Base-by-base conservation (phyloP, 2,113 vertebrate species). In the Amphiprion percula region DNA sequence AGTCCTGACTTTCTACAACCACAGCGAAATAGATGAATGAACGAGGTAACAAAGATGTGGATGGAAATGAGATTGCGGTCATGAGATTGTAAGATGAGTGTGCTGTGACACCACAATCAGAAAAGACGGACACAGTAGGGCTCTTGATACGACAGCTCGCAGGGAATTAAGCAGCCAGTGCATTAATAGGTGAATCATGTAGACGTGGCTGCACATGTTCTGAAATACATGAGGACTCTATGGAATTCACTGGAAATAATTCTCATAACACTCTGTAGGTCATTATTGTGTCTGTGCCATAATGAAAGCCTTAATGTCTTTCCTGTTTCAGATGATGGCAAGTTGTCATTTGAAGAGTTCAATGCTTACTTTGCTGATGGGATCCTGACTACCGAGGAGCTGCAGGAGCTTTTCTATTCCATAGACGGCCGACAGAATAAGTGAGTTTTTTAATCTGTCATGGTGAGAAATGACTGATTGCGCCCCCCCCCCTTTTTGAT, bases 311-410 rank as follows among this genome's bases (percentile, higher is more conserved):
- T 23, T 9, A 26, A 21, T 47, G n/a, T 61, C 19, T 10, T 68
- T 55, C 90, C 73, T 93, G 23, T 84, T 85, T 75, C 92, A 99
- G 98, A 99, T 91, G 98, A 99, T 21, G 97, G 97, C 46, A 99
- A 98, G 84, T 94, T 99, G 80, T 97, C 97, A 10, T 98, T 99
- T 84, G 97, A 98, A n/a, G 97, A 99, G 91, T 99, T 99, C 94
- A 97, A 97, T 90, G 94, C 97, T 50, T 99, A 97, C 87, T 99
- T 98, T 21, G 92, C 97, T 0, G 97, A 99, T 46, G 97, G 97
- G 61, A 96, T 99, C 89, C 96, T 99, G 77, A 98, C 96, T 14
- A 95, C 96, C 0, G 94, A 95, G 63, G 97, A 99, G 92, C 95
- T 99, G 62, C 96, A 93, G 89, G 97, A 99, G 91, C 95, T 99